These are phyloP conservation scores for Siphonodentalium dalli DNA, from an alignment of 2,888 invertebrate species.

Conservation along the genomic window DNA sequence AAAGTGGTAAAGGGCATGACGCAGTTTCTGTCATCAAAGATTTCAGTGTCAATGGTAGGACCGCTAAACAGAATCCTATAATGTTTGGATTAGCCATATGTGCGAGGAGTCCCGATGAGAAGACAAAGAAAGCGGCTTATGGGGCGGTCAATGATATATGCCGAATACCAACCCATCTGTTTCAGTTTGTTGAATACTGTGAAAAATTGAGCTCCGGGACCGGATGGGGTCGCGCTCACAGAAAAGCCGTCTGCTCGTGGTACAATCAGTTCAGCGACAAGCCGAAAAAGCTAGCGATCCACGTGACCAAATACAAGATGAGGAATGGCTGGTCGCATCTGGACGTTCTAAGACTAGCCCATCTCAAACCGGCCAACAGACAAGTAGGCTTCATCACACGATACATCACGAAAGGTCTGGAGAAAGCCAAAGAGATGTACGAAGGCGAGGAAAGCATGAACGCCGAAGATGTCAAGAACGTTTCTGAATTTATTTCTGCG, in stretches of 20 bases:
- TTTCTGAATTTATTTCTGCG: constrained; percentile 46
- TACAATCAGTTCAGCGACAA: constrained; percentile 67
- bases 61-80: constrained; percentile 66
- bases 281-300: constrained; percentile 72
- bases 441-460: constrained; percentile 16
- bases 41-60: constrained; percentile 58
- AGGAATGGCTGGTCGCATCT: constrained; percentile 77
- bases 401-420: constrained; percentile 42
- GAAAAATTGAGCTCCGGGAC: constrained; percentile 65
- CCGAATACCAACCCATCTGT: constrained; percentile 72
- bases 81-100: constrained; percentile 74
- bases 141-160: constrained; percentile 70
- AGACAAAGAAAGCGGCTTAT: constrained; percentile 70
- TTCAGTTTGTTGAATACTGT: constrained; percentile 72
- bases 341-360: constrained; percentile 70
- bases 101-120: constrained; percentile 64
- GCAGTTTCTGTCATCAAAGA: constrained; percentile 54
- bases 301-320: constrained; percentile 72
- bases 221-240: constrained; percentile 74
- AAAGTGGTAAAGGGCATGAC: constrained; percentile 50
- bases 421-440: constrained; percentile 37
- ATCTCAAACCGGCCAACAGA: constrained; percentile 36
- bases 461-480: constrained; percentile 21
- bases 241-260: constrained; percentile 73
- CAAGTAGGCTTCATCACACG: constrained; percentile 33